Percentiles rank a stretch among this genome's conserved stretches.
Evolutionary conservation across 2,113 vertebrate species (phyloP).

Genomic region (Tetrax tetrax): DNA sequence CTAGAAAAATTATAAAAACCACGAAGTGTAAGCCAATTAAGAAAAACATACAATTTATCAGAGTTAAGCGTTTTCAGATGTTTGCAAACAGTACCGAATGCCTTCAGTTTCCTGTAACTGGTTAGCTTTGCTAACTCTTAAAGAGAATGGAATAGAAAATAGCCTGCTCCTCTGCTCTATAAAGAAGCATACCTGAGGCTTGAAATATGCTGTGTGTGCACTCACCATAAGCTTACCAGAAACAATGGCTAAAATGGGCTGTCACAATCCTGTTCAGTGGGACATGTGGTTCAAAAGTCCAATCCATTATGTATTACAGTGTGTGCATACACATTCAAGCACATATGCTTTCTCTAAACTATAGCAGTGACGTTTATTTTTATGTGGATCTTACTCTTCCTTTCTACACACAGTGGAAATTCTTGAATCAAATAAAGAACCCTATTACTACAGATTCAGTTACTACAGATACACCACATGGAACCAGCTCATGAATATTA

Average conservation of each 20-base stretch:
- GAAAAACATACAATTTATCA: background rate
- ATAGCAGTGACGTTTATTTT: background rate
- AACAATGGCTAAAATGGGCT: background rate
- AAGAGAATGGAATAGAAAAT: background rate
- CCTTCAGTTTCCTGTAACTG: background rate
- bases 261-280: background rate
- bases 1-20: background rate
- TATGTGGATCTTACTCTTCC: background rate
- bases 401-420: background rate
- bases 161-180: background rate
- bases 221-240: background rate
- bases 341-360: background rate
- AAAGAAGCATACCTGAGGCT: background rate
- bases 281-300: background rate
- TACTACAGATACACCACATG: background rate
- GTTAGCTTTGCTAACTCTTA: background rate
- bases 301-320: background rate
- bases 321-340: background rate
- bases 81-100: background rate
- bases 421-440: background rate
- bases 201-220: background rate
- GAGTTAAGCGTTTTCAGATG: background rate
- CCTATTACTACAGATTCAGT: background rate
- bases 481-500: background rate
- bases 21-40: background rate